Conservation (phyloP, 2,113 vertebrate species). For the Xenopus laevis region DNA sequence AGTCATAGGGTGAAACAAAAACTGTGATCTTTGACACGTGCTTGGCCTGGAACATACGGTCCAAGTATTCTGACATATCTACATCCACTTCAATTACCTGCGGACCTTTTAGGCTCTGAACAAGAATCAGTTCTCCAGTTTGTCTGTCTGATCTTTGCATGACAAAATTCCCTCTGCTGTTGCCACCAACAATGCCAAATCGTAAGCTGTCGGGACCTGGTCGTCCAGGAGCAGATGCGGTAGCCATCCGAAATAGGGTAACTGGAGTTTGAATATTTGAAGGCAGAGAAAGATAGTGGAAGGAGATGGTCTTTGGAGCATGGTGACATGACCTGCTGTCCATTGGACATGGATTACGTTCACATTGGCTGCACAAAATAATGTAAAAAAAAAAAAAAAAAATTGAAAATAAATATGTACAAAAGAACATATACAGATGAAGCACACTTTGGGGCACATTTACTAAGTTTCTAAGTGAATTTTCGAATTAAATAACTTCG, state of each 20-base stretch:
- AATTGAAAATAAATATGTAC: too few species aligned
- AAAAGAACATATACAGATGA: too few species aligned
- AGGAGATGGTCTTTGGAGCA: constrained; percentile 88
- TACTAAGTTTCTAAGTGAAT: too few species aligned
- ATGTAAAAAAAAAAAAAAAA: too few species aligned
- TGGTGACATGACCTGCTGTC: constrained; percentile 83
- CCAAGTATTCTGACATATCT: constrained; percentile 92
- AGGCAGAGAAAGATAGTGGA: constrained; percentile 88
- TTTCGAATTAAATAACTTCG: too few species aligned
- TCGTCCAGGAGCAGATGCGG: constrained; percentile 74
- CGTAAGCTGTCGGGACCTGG: constrained; percentile 83
- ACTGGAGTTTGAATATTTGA: constrained; percentile 79
- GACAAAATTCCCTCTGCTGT: constrained; percentile 75
- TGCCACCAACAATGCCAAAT: constrained; percentile 83
- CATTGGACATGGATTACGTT: constrained; percentile 93
- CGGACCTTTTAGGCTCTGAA: constrained; percentile 80
- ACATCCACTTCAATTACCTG: constrained; percentile 84
- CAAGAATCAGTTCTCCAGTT: constrained; percentile 87
- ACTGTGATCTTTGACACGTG: constrained; percentile 84
- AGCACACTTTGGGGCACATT: too few species aligned
- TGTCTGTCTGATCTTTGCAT: constrained; percentile 94
- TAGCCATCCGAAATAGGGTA: constrained; percentile 91
- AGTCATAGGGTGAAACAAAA: constrained; percentile 83
- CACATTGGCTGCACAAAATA: constrained; percentile 77
- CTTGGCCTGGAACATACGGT: constrained; percentile 86